Conservation (phyloP, 30 jellyfish, hydroid and myxozoan genomes). For the Aurelia aurita complex sp. Pacific region DNA sequence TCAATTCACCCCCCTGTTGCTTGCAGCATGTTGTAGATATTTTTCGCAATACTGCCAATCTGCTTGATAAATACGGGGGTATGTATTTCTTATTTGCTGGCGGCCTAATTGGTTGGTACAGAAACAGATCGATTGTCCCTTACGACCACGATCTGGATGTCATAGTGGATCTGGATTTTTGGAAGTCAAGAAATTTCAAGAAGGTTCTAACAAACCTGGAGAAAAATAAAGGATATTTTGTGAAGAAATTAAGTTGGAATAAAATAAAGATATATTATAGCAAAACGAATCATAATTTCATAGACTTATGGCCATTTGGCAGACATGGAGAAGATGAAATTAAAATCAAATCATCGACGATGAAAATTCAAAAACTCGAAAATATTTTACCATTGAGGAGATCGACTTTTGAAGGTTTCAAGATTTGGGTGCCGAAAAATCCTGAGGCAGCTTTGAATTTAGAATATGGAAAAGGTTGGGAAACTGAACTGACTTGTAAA, state of each 20-base stretch:
- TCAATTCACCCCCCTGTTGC: constrained; percentile 70
- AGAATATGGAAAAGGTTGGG: constrained; percentile 44
- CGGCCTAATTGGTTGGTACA: constrained; percentile 59
- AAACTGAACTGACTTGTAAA: constrained; percentile 33
- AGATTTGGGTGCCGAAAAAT: constrained; percentile 19
- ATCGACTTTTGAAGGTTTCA: constrained; percentile 24
- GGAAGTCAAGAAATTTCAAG: constrained; percentile 38
- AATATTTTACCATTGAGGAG: constrained; percentile 18
- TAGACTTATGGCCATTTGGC: constrained; percentile 67
- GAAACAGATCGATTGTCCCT: constrained; percentile 48
- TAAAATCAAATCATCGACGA: constrained; percentile 20
- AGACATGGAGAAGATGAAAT: constrained; percentile 2
- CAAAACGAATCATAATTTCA: constrained; percentile 13
- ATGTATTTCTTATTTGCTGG: constrained; percentile 45
- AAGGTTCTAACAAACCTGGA: neutral
- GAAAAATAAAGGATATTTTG: constrained; percentile 6
- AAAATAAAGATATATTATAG: constrained; percentile 46
- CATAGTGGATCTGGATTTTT: constrained; percentile 24
- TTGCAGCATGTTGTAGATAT: constrained; percentile 23
- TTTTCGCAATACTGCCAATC: constrained; percentile 7
- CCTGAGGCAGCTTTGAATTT: constrained; percentile 15
- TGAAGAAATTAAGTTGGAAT: constrained; percentile 5
- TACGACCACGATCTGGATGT: constrained; percentile 62
- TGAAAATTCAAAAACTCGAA: constrained; percentile 9
- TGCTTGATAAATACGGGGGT: constrained; percentile 5